Percentiles rank a stretch among this genome's conserved stretches.
These are phyloP conservation scores for Melipona bicolor DNA, from an alignment of 2,888 invertebrate genomes.

Conservation along the genomic window DNA sequence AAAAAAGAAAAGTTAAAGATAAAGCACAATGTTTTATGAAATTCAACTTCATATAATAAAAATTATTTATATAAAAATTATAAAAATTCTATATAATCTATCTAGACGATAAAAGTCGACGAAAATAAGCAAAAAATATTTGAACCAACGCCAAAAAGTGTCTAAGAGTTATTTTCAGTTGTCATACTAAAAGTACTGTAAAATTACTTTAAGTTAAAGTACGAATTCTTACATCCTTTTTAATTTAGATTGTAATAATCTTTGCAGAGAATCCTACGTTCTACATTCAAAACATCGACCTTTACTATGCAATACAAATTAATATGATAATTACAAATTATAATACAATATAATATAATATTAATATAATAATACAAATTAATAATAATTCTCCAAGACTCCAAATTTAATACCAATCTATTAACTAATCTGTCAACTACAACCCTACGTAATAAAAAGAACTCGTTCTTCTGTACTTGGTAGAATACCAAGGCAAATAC, in stretches of 20 bases:
- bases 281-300: neutral
- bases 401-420: neutral
- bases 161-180: too few species aligned
- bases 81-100: too few species aligned
- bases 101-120: too few species aligned
- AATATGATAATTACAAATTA: too few species aligned
- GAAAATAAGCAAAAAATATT: too few species aligned
- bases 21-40: neutral
- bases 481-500: too few species aligned
- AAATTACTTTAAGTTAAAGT: too few species aligned
- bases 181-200: too few species aligned
- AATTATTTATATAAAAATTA: neutral
- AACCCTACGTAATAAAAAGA: neutral
- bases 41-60: neutral
- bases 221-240: neutral
- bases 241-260: neutral
- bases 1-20: neutral
- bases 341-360: too few species aligned
- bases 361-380: too few species aligned
- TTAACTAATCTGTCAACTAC: neutral
- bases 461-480: neutral
- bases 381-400: neutral
- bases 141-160: too few species aligned
- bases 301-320: neutral
- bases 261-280: neutral